Conservation (phyloP, 2,113 vertebrate species). For the Upupa epops region DNA sequence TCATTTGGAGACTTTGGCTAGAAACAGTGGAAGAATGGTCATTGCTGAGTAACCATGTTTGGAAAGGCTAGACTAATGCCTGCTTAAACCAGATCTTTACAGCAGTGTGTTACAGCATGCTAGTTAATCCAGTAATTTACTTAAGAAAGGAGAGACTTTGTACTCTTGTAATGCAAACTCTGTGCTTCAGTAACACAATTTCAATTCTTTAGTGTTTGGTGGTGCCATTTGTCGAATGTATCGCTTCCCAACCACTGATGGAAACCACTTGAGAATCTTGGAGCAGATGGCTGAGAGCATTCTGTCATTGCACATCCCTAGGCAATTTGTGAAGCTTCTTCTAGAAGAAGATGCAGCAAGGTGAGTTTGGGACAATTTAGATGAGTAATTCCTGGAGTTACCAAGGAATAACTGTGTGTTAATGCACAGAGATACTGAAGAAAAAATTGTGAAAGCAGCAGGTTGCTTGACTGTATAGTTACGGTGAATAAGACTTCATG, state of each 20-base stretch:
- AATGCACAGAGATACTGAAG: background rate
- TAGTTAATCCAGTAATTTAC: background rate
- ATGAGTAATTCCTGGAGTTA: background rate
- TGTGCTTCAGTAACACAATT: background rate
- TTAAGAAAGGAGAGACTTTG: background rate
- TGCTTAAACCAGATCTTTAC: background rate
- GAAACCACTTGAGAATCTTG: constrained; percentile 92
- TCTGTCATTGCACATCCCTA: constrained; percentile 90
- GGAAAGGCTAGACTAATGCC: background rate
- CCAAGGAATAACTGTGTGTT: background rate
- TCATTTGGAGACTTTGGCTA: background rate
- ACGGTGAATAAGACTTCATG: background rate
- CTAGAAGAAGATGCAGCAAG: constrained; percentile 93
- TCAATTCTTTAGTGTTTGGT: constrained; percentile 84
- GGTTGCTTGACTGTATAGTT: background rate
- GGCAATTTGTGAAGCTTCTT: constrained; percentile 94
- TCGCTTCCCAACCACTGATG: constrained; percentile 93
- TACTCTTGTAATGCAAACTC: background rate
- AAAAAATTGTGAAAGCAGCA: background rate
- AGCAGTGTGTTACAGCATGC: background rate
- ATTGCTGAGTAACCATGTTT: background rate
- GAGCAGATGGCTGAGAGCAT: constrained; percentile 98
- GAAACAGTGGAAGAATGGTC: background rate
- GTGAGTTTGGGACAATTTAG: constrained; percentile 57
- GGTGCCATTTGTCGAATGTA: constrained; percentile 98